A percentile compares a stretch with the other conserved stretches of the same genome.
phyloP scores from a whole-genome alignment of 2,797 vertebrate species.

The Naso thynnoides region DNA sequence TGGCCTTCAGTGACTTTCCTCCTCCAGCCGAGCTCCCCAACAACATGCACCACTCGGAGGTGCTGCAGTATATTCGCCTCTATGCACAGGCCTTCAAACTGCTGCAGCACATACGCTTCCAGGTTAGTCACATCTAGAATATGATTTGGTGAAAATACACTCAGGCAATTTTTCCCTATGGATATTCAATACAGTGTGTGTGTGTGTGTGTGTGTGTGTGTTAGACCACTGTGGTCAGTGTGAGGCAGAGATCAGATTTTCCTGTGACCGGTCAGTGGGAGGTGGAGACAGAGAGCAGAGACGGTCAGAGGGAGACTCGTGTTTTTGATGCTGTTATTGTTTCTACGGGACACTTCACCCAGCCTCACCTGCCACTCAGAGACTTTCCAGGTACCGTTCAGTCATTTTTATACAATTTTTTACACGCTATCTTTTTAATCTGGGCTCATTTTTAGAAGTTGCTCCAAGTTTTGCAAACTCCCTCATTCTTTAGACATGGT shows the following conservation, averaged over 20 bases:
- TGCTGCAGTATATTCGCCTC: conserved; percentile 86
- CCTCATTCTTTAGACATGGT: too few relatives aligned
- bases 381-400: conserved; percentile 88
- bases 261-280: conserved; percentile 86
- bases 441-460: too few relatives aligned
- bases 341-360: conserved; percentile 87
- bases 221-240: conserved; percentile 84
- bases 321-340: conserved; percentile 90
- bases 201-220: conserved; percentile 6
- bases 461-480: too few relatives aligned
- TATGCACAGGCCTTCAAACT: conserved; percentile 82
- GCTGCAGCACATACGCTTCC: conserved; percentile 57
- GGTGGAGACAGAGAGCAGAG: conserved; percentile 78
- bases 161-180: not conserved
- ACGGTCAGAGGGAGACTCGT: conserved; percentile 74
- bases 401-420: too few relatives aligned
- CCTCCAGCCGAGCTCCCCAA: conserved; percentile 86
- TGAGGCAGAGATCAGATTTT: conserved; percentile 84
- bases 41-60: conserved; percentile 87
- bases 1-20: conserved; percentile 89
- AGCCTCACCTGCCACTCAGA: conserved; percentile 85
- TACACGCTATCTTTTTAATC: too few relatives aligned
- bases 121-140: conserved; percentile 45
- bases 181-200: not conserved
- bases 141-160: too few relatives aligned